Evolutionary conservation across 2,797 vertebrate species (phyloP).

Genomic region (Cephalopachus bancanus): DNA sequence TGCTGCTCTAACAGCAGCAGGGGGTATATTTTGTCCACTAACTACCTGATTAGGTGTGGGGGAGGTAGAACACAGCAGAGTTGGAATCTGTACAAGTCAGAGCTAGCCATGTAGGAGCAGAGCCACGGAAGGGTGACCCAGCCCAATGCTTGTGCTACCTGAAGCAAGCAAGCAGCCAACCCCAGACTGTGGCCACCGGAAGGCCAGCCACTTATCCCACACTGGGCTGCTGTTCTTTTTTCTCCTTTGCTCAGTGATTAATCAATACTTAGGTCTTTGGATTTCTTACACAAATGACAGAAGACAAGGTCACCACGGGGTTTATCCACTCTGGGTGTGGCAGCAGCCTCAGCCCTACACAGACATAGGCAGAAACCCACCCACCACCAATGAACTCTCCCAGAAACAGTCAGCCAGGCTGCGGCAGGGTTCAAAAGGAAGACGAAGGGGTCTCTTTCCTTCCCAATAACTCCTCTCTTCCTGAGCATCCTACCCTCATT

Average conservation of each 20-base stretch:
- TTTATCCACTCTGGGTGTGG: not conserved
- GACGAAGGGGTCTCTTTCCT: not conserved
- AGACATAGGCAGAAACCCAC: not conserved
- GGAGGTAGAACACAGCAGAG: not conserved
- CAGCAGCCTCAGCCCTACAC: not conserved
- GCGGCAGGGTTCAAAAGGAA: not conserved
- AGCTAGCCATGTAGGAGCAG: not conserved
- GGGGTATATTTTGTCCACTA: not conserved
- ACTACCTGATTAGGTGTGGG: not conserved
- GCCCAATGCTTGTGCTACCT: not conserved
- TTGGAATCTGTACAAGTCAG: not conserved
- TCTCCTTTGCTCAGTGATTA: not conserved
- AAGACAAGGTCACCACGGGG: not conserved
- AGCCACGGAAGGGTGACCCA: not conserved
- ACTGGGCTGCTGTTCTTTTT: not conserved
- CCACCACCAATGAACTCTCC: not conserved
- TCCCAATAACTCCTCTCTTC: not conserved
- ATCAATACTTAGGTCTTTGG: not conserved
- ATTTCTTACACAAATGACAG: conserved; percentile 41
- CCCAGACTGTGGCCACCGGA: not conserved
- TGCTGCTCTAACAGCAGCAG: not conserved
- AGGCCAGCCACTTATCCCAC: not conserved
- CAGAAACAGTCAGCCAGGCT: not conserved
- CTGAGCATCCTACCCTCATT: not conserved
- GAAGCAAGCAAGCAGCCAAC: not conserved